phyloP scores from a whole-genome alignment of 2,113 vertebrate genomes.

The Craseonycteris thonglongyai region DNA sequence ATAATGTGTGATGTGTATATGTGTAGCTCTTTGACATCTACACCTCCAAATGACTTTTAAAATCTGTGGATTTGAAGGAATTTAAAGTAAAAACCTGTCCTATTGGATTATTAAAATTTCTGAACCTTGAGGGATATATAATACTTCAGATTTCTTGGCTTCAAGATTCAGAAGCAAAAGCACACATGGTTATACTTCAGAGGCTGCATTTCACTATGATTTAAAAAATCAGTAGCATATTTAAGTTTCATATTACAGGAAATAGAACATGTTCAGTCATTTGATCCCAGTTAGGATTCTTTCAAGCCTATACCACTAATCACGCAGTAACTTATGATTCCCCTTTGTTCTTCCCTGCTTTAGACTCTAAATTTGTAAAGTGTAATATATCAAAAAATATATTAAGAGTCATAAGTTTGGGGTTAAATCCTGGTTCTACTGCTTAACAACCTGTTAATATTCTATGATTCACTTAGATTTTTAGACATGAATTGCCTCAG shows the following conservation, averaged over 20 bases:
- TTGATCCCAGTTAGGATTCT: constrained; percentile 7
- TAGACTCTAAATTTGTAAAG: not conserved
- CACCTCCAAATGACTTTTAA: constrained; percentile 17
- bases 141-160: constrained; percentile 18
- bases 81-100: constrained; percentile 46
- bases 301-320: not conserved
- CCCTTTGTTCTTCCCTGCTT: not conserved
- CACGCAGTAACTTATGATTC: not conserved
- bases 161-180: constrained; percentile 20
- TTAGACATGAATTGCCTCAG: not conserved
- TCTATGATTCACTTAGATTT: not conserved
- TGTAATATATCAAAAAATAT: not conserved
- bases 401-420: not conserved
- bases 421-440: not conserved
- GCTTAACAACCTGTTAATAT: not conserved
- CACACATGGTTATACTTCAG: constrained; percentile 9
- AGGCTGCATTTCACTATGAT: constrained; percentile 10
- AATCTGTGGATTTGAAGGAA: constrained; percentile 35
- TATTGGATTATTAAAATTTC: constrained; percentile 42
- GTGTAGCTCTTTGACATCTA: constrained; percentile 35
- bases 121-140: not conserved
- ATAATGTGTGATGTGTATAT: not conserved
- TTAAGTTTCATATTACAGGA: constrained; percentile 48
- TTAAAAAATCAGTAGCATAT: not conserved
- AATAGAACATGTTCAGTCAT: not conserved